Percentiles rank a stretch among this genome's conserved stretches.
Evolutionary conservation across 1,140 invertebrate genomes (phyloP).

Genomic region (Euglossa dilemma): DNA sequence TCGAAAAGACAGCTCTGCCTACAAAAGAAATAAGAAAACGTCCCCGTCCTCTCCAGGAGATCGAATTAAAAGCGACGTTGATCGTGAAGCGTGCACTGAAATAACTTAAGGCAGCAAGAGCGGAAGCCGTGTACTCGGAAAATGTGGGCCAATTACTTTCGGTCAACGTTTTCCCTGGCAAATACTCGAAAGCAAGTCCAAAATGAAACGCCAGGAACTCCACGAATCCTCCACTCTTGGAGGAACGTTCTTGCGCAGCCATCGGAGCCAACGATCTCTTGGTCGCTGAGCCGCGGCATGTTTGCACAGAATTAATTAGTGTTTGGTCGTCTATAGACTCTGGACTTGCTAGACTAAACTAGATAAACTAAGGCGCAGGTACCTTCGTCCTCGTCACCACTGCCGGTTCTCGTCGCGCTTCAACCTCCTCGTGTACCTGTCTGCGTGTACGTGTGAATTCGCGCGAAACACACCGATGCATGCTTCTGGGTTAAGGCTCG

Average conservation of each 20-base stretch:
- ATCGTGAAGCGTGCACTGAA: constrained; percentile 36
- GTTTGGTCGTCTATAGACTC: constrained; percentile 75
- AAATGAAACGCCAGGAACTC: constrained; percentile 43
- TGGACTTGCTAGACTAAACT: constrained; percentile 73
- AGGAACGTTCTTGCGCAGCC: constrained; percentile 37
- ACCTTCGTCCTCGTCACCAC: constrained; percentile 16
- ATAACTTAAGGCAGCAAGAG: constrained; percentile 29
- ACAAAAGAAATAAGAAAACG: constrained; percentile 1
- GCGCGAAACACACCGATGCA: background rate
- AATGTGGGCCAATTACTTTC: constrained; percentile 52
- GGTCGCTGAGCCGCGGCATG: constrained; percentile 58
- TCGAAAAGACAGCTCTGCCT: background rate
- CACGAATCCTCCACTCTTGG: constrained; percentile 20
- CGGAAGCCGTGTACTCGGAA: constrained; percentile 15
- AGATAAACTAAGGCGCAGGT: constrained; percentile 62
- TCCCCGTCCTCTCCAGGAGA: background rate
- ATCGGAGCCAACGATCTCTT: constrained; percentile 41
- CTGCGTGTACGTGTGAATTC: background rate
- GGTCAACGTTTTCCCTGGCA: constrained; percentile 42
- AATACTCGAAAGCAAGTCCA: constrained; percentile 43
- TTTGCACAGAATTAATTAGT: constrained; percentile 79
- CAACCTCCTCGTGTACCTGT: background rate
- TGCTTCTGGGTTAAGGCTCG: background rate
- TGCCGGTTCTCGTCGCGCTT: background rate
- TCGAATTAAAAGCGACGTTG: constrained; percentile 14